Percentiles rank a stretch among this genome's conserved stretches.
Conservation (phyloP, 2,888 invertebrate genomes). For the Hartigia nigra region DNA sequence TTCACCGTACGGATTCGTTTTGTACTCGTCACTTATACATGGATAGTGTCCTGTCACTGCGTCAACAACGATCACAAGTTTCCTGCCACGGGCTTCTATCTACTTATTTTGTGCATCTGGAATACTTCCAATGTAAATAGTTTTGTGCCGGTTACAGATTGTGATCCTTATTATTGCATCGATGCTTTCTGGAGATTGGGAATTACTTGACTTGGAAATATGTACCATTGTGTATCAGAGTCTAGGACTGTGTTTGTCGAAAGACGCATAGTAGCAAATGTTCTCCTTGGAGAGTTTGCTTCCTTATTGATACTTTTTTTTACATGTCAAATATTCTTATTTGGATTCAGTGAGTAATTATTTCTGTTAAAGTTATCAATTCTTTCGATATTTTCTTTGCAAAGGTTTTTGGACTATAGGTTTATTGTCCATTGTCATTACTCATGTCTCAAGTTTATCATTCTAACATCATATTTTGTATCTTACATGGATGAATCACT, state of each 20-base stretch:
- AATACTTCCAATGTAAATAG: not conserved
- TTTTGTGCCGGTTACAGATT: not conserved
- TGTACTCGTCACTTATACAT: not conserved
- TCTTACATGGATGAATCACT: not conserved
- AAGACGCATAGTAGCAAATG: not conserved
- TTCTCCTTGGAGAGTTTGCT: not conserved
- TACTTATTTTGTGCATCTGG: not conserved
- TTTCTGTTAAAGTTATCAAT: not conserved
- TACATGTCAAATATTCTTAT: not conserved
- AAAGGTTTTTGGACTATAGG: not conserved
- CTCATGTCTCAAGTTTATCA: not conserved
- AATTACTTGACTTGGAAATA: not conserved
- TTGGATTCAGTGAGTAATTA: not conserved
- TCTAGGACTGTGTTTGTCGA: not conserved
- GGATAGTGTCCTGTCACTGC: not conserved
- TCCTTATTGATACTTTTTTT: not conserved
- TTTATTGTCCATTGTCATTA: not conserved
- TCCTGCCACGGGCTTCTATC: not conserved
- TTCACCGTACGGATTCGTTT: not conserved
- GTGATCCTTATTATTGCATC: not conserved
- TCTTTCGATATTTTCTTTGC: not conserved
- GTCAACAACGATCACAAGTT: not conserved
- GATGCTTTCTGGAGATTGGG: not conserved
- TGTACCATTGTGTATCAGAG: not conserved
- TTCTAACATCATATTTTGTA: not conserved